Percentiles rank a stretch among this genome's conserved stretches.
Evolutionary conservation across 2,888 invertebrate genomes (phyloP).

Genomic region (Lutraria lutraria): DNA sequence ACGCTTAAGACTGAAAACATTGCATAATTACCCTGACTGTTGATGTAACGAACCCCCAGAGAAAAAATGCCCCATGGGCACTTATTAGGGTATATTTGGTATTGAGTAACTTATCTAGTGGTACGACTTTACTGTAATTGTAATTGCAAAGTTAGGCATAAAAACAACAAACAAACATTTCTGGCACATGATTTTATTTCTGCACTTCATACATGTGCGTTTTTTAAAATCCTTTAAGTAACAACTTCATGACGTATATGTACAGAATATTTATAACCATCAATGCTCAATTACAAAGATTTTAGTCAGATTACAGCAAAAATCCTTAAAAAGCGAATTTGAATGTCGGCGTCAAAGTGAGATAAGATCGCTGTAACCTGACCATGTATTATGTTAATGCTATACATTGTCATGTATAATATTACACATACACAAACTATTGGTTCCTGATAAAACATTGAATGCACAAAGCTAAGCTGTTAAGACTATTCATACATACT

Average conservation of each 20-base stretch:
- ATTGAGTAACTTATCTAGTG: too few relatives aligned
- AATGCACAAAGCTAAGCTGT: conserved; percentile 12
- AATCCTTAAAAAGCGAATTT: neutral
- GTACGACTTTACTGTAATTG: too few relatives aligned
- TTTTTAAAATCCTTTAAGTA: conserved; percentile 39
- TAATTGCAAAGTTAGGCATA: neutral
- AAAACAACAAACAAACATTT: neutral
- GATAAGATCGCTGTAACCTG: neutral
- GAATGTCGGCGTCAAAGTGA: neutral
- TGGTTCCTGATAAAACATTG: conserved; percentile 32
- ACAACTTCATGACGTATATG: conserved; percentile 33
- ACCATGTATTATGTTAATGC: neutral
- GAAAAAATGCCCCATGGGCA: too few relatives aligned
- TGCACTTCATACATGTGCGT: conserved; percentile 48
- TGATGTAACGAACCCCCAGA: too few relatives aligned
- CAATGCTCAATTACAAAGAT: neutral
- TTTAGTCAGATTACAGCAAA: neutral
- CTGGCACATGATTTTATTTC: conserved; percentile 46
- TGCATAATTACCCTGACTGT: too few relatives aligned
- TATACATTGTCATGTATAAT: conserved; percentile 28
- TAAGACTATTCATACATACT: neutral
- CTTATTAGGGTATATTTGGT: too few relatives aligned
- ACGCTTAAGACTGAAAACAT: too few relatives aligned
- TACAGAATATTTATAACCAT: conserved; percentile 35
- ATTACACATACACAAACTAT: conserved; percentile 13